Conservation (phyloP, 2,888 invertebrate genomes). For the Lissocephala sabroskyi region DNA sequence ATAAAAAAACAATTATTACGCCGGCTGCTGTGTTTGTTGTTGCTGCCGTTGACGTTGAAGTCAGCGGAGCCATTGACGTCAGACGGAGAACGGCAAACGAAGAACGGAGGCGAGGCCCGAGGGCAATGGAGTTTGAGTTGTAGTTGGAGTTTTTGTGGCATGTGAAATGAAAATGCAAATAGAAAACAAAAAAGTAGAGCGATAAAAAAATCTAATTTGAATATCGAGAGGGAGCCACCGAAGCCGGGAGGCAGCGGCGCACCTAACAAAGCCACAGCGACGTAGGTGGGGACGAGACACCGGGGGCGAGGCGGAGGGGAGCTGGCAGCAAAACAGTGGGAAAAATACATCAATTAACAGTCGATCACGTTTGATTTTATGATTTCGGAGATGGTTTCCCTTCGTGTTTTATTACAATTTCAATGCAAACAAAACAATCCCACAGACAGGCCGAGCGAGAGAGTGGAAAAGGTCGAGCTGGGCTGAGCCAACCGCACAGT, state of each 20-base stretch:
- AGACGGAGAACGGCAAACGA: too few species aligned
- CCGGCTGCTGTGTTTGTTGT: too few species aligned
- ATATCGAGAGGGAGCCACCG: conserved; percentile 3
- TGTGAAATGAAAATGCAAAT: conserved; percentile 1
- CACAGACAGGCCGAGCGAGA: too few species aligned
- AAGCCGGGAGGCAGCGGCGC: too few species aligned
- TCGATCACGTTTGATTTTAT: conserved; percentile 17
- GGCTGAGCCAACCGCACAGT: too few species aligned
- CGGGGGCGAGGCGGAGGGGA: background rate
- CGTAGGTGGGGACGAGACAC: background rate
- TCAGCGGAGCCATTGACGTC: background rate
- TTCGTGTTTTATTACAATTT: conserved; percentile 15
- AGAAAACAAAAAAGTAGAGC: conserved; percentile 1
- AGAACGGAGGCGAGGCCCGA: background rate
- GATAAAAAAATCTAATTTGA: conserved; percentile 9
- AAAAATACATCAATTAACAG: conserved; percentile 21
- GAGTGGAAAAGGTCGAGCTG: too few species aligned
- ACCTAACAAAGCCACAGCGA: too few species aligned
- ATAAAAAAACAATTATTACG: too few species aligned
- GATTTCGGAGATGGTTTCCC: conserved; percentile 12
- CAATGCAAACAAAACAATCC: conserved; percentile 3
- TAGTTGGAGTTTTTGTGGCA: background rate
- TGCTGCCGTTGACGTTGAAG: background rate
- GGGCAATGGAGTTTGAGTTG: background rate
- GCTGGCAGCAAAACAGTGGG: background rate